phyloP scores from a whole-genome alignment of 2,888 invertebrate species.

The Salticus scenicus region DNA sequence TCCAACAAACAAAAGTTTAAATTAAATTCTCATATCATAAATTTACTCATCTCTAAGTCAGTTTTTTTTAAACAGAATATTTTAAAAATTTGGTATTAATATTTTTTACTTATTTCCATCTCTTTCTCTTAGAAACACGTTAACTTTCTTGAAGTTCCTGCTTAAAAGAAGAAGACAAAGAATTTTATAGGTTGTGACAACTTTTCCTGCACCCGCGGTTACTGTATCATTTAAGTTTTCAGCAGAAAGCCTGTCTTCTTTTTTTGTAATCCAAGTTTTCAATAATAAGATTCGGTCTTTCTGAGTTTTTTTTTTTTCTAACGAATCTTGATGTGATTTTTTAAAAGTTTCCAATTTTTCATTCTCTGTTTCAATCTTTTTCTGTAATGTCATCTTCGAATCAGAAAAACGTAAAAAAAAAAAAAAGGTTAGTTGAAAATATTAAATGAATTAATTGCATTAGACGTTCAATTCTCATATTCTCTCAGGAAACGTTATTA shows the following conservation, averaged over 20 bases:
- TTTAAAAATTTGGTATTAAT: too few relatives aligned
- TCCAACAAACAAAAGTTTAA: too few relatives aligned
- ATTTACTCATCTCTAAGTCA: too few relatives aligned
- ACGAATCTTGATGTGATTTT: slow-evolving; percentile 20
- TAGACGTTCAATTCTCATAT: slow-evolving; percentile 53
- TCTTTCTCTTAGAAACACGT: too few relatives aligned
- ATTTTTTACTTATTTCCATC: slow-evolving; percentile 18
- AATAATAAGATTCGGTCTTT: slow-evolving; percentile 58
- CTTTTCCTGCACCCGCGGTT: slow-evolving; percentile 17
- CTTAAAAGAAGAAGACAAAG: not conserved
- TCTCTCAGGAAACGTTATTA: slow-evolving; percentile 9
- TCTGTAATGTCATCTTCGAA: slow-evolving; percentile 32
- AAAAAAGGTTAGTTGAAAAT: slow-evolving; percentile 29
- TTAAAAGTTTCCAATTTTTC: slow-evolving; percentile 35
- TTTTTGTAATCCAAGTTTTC: slow-evolving; percentile 41
- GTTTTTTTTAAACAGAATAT: too few relatives aligned
- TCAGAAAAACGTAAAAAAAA: slow-evolving; percentile 46
- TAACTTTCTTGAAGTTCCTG: too few relatives aligned
- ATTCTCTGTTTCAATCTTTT: slow-evolving; percentile 33
- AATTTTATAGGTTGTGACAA: slow-evolving; percentile 59
- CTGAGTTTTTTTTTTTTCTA: slow-evolving; percentile 22
- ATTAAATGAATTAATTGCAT: slow-evolving; percentile 60
- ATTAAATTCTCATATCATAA: too few relatives aligned
- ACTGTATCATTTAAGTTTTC: slow-evolving; percentile 5
- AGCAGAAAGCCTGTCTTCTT: not conserved